phyloP scores from a whole-genome alignment of 1,140 invertebrate genomes.

The Drosophila athabasca region DNA sequence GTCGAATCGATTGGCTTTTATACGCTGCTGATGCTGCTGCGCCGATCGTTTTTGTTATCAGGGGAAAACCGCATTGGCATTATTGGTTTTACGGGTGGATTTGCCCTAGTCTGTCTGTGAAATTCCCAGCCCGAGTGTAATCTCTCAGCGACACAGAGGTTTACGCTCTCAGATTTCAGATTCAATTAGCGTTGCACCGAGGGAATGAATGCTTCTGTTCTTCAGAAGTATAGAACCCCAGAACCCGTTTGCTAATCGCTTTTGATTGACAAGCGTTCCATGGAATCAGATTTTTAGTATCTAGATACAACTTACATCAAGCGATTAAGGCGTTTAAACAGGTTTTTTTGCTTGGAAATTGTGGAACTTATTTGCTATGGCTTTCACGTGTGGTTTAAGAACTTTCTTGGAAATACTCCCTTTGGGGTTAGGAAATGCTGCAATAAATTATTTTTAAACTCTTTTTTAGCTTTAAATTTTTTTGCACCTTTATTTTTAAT shows the following conservation, averaged over 20 bases:
- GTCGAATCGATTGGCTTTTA: slow-evolving; percentile 10
- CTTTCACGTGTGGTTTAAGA: slow-evolving; percentile 1
- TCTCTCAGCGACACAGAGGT: neutral
- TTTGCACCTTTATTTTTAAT: too few species aligned
- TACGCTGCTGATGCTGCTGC: neutral
- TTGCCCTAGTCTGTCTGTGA: slow-evolving; percentile 28
- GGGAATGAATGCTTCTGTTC: slow-evolving; percentile 17
- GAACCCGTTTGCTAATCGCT: slow-evolving; percentile 35
- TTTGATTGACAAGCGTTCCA: slow-evolving; percentile 38
- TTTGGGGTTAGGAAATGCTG: too few species aligned
- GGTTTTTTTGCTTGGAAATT: slow-evolving; percentile 11
- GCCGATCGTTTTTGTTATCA: slow-evolving; percentile 12
- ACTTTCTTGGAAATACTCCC: neutral
- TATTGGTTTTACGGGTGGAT: slow-evolving; percentile 20
- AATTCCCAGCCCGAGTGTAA: slow-evolving; percentile 15
- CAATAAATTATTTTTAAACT: too few species aligned
- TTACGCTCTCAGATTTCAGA: slow-evolving; percentile 13
- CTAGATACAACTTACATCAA: slow-evolving; percentile 1
- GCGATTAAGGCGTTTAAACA: slow-evolving; percentile 3
- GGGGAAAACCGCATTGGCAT: neutral
- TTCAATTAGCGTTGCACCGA: slow-evolving; percentile 35
- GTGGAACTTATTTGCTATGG: neutral
- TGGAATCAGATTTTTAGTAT: slow-evolving; percentile 9
- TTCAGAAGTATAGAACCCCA: slow-evolving; percentile 22
- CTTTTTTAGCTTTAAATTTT: too few species aligned